Conservation (phyloP, 2,113 vertebrate species). For the Bungarus multicinctus region DNA sequence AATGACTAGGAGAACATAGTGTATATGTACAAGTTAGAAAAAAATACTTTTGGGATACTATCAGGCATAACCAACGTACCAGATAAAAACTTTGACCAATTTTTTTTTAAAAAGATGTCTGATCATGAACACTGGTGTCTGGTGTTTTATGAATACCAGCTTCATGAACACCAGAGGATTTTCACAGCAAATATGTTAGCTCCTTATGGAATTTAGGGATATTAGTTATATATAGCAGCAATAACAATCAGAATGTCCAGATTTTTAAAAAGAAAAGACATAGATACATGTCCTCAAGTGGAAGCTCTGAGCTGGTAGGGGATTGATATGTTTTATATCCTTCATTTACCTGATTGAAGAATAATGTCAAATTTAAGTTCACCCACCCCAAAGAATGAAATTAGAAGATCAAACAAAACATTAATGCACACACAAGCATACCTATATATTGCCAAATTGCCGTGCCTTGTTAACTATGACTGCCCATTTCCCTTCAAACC, state of each 20-base stretch:
- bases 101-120: constrained; percentile 5
- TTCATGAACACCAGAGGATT: background rate
- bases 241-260: background rate
- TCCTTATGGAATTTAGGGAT: background rate
- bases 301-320: background rate
- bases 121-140: background rate
- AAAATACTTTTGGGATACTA: constrained; percentile 40
- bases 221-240: background rate
- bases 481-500: background rate
- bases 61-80: constrained; percentile 49
- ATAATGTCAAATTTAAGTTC: background rate
- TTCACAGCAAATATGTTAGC: background rate
- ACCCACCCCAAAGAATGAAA: background rate
- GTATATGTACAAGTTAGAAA: constrained; percentile 52
- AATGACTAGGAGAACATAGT: constrained; percentile 35
- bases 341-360: background rate
- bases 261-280: background rate
- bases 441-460: background rate
- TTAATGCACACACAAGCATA: background rate
- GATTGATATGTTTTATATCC: background rate
- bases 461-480: background rate
- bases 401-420: background rate
- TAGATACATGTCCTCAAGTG: background rate
- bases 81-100: constrained; percentile 27
- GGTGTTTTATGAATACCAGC: too few species aligned